Base-by-base conservation (phyloP, 2,888 invertebrate species). In the Pelosia muscerda region DNA sequence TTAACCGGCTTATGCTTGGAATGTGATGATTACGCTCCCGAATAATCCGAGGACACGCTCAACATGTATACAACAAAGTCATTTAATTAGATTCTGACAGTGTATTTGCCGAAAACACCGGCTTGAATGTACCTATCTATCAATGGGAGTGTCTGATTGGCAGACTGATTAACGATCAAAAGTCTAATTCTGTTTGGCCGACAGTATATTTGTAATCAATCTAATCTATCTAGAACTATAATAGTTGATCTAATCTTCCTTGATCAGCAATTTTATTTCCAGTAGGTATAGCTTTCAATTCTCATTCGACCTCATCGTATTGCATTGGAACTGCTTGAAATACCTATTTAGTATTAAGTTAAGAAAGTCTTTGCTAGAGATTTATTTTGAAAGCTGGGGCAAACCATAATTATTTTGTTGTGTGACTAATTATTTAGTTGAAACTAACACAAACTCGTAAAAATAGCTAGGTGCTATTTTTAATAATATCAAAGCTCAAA, bases 41-140 rank as follows among this genome's bases (percentile, higher is more conserved):
- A n/a, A 49, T 49, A n/a, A n/a, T 49, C 49, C 9, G 15, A n/a
- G n/a, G 8, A 49, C n/a, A 49, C 49, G 1, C n/a, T 49, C 8
- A n/a, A 49, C 19, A 49, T 49, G 49, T n/a, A 49, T n/a, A 49
- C 49, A 49, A 49, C 49, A 49, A 49, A 49, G n/a, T n/a, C 19
- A 49, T 49, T 49, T 49, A 49, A 49, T 49, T 49, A 49, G 49
- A n/a, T n/a, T 49, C n/a, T 49, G 49, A n/a, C 49, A n/a, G n/a
- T 49, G 49, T 49, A n/a, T n/a, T n/a, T 49, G n/a, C 49, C 19
- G 9, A 49, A 49, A 49, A 49, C 9, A n/a, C 19, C 15, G 2
- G 9, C 25, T n/a, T 10, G 19, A 22, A 22, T 31, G 19, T 19
- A 19, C 25, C 6, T 56, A 56, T 26, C 56, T 56, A 56, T 23